Percentiles rank a stretch among this genome's conserved stretches.
These are phyloP conservation scores for Elgonia sp. DNA, from an alignment of 2,888 invertebrate genomes.

Conservation along the genomic window DNA sequence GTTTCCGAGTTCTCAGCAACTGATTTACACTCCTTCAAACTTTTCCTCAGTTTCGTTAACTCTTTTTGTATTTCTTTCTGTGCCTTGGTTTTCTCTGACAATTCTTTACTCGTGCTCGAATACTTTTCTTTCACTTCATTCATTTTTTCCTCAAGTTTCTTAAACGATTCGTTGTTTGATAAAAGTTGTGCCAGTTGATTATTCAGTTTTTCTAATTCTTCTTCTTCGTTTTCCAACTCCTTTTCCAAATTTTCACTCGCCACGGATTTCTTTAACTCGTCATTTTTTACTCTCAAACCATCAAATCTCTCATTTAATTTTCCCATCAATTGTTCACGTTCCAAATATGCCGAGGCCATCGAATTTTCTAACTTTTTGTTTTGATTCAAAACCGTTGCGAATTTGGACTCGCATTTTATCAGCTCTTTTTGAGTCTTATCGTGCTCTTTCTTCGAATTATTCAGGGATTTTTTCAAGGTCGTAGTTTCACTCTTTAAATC, in stretches of 20 bases:
- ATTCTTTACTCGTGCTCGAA: neutral
- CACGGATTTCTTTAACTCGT: neutral
- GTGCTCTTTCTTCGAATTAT: conserved; percentile 4
- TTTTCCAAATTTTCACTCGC: neutral
- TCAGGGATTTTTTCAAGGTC: neutral
- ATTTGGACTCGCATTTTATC: neutral
- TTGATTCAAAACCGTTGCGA: neutral
- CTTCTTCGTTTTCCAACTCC: neutral
- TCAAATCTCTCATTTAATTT: neutral
- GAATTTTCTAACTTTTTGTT: neutral
- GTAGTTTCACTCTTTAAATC: neutral
- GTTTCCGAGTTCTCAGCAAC: conserved; percentile 6
- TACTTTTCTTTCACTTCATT: conserved; percentile 6
- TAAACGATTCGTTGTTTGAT: neutral
- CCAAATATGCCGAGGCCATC: neutral
- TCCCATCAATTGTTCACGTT: conserved; percentile 1
- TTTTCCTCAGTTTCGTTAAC: neutral
- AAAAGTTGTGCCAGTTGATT: neutral
- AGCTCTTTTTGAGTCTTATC: conserved; percentile 2
- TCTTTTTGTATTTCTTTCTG: conserved; percentile 4
- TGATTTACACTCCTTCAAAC: neutral
- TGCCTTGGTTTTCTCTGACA: neutral
- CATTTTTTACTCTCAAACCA: conserved; percentile 8
- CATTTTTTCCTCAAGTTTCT: conserved; percentile 13
- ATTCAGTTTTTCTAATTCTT: neutral